Conservation (phyloP, 2,113 vertebrate species). For the Ornithorhynchus anatinus region DNA sequence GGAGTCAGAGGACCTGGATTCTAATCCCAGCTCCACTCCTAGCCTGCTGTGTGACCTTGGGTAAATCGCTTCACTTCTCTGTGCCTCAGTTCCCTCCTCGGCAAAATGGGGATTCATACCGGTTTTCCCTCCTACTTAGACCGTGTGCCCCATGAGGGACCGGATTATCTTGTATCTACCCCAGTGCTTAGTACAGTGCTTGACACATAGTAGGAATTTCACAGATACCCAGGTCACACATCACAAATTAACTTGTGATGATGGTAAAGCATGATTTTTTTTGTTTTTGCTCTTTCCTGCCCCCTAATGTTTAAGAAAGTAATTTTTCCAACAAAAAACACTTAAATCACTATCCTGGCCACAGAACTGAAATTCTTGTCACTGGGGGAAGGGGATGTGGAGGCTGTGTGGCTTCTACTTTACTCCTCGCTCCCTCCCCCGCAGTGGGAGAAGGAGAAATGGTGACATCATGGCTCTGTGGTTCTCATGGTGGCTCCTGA, state of each 20-base stretch:
- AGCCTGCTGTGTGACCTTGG: too few relatives aligned
- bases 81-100: too few relatives aligned
- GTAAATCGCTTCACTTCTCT: too few relatives aligned
- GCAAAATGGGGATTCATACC: too few relatives aligned
- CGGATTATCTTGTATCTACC: too few relatives aligned
- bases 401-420: slow-evolving; percentile 31
- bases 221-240: too few relatives aligned
- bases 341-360: slow-evolving; percentile 26
- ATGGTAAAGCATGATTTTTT: slow-evolving; percentile 2
- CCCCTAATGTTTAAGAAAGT: background rate
- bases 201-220: too few relatives aligned
- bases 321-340: slow-evolving; percentile 1
- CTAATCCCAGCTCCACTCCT: too few relatives aligned
- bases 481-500: slow-evolving; percentile 61
- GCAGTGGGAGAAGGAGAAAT: slow-evolving; percentile 57
- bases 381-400: slow-evolving; percentile 17
- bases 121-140: too few relatives aligned
- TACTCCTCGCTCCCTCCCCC: slow-evolving; percentile 55
- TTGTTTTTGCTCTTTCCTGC: slow-evolving; percentile 29
- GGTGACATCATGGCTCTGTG: slow-evolving; percentile 59
- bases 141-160: too few relatives aligned
- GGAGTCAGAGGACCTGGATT: too few relatives aligned
- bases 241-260: background rate
- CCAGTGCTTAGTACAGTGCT: too few relatives aligned
- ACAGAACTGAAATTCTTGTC: slow-evolving; percentile 19